A percentile compares a stretch with the other conserved stretches of the same genome.
phyloP scores from a whole-genome alignment of 2,797 vertebrate genomes.

The Nyctibius grandis region DNA sequence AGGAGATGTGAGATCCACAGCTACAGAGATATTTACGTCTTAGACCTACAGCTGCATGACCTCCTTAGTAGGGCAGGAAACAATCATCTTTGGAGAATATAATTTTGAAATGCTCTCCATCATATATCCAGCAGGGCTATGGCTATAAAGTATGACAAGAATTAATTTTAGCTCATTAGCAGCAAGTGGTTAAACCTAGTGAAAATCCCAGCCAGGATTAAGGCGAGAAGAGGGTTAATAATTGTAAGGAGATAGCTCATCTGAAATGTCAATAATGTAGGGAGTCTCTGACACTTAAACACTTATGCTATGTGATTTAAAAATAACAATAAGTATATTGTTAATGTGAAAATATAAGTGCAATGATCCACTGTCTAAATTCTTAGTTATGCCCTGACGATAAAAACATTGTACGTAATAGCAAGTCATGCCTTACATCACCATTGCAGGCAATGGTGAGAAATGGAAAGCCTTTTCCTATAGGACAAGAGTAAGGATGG shows the following conservation, averaged over 20 bases:
- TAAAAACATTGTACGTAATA: background rate
- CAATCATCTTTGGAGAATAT: background rate
- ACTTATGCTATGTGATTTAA: background rate
- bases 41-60: background rate
- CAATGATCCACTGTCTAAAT: background rate
- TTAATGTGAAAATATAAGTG: background rate
- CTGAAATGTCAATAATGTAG: background rate
- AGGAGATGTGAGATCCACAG: background rate
- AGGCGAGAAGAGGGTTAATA: background rate
- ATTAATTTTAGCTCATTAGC: background rate
- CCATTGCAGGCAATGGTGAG: background rate
- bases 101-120: background rate
- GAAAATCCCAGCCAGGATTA: background rate
- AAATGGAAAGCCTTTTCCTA: background rate
- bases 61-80: background rate
- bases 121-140: background rate
- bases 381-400: background rate
- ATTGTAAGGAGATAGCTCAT: background rate
- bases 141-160: background rate
- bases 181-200: background rate
- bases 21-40: background rate
- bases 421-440: background rate
- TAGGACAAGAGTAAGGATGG: background rate
- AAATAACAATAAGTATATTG: background rate
- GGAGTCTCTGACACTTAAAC: background rate